Evolutionary conservation across 2,888 invertebrate genomes (phyloP), one percentile per base, ranked within the genome.

Genomic region (Latrodectus hesperus): DNA sequence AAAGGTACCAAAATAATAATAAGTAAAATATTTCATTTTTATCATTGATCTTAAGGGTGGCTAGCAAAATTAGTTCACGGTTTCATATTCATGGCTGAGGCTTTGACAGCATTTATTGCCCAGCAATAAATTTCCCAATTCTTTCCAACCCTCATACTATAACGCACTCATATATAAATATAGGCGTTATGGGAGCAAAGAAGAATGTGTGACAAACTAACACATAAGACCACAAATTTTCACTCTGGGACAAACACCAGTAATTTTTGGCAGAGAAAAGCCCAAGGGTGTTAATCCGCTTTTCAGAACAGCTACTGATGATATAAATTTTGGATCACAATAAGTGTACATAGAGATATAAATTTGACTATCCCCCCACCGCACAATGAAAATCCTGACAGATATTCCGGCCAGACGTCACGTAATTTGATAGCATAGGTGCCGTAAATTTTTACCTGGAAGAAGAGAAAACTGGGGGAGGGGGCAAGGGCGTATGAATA

Each of bases 391-490:
- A 38, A 72, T 53, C 72, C 52, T 22, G 77, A 87, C 81, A 53
- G 86, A 64, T 76, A 26, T 73, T 74, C 67, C 49, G 67, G 64
- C 73, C 77, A 76, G 86, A 87, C 81, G 72, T 87, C 86, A 87
- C 86, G 86, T 87, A 81, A 87, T 77, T 49, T 60, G 86, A 87
- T 87, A 81, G 80, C 77, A 72, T 81, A 76, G 86, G 17, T n/a
- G 81, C 72, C 67, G 71, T 81, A 87, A 87, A 77, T 87, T 87
- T 76, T 51, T 60, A 17, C 12, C 76, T 70, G 67, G 67, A 12
- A 12, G 65, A 78, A 53, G 70, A 68, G 68, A 16, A 70, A 26
- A 49, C 64, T 22, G 9, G 9, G 38, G 38, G 49, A 16, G 65
- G 26, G n/a, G 52, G 38, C 67, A 72, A 14, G 51, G 71, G 26